Evolutionary conservation across 2,113 vertebrate genomes (phyloP).

Genomic region (Pseudolaguvia tuberculata): DNA sequence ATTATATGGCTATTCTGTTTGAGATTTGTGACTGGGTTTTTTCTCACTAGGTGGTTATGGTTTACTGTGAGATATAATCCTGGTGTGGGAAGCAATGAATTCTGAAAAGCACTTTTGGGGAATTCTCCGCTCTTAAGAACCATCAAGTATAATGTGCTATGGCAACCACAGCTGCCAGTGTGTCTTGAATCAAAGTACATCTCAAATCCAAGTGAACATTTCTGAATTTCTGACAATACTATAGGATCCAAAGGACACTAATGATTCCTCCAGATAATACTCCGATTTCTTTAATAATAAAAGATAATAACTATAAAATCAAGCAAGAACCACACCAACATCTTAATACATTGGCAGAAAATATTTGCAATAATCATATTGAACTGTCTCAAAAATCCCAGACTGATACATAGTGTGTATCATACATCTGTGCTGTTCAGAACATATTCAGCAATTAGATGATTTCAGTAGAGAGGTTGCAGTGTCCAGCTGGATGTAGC

Average conservation of each 20-base stretch:
- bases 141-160: slow-evolving; percentile 48
- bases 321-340: not conserved
- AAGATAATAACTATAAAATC: slow-evolving; percentile 31
- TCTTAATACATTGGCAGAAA: not conserved
- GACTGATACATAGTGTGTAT: not conserved
- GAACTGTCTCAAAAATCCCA: not conserved
- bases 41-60: slow-evolving; percentile 9
- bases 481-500: slow-evolving; percentile 8
- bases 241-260: slow-evolving; percentile 43
- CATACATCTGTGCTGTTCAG: not conserved
- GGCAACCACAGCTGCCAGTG: slow-evolving; percentile 40
- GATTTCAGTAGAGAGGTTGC: not conserved
- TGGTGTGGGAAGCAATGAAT: slow-evolving; percentile 28
- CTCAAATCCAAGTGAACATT: slow-evolving; percentile 42
- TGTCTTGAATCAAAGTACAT: slow-evolving; percentile 47
- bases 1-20: slow-evolving; percentile 3
- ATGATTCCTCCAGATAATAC: slow-evolving; percentile 61
- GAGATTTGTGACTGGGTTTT: slow-evolving; percentile 8
- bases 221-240: slow-evolving; percentile 55
- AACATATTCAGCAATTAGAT: not conserved
- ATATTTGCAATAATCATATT: not conserved
- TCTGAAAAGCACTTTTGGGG: slow-evolving; percentile 47
- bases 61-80: slow-evolving; percentile 14
- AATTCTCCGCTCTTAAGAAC: slow-evolving; percentile 45
- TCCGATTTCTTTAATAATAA: slow-evolving; percentile 46